Percentiles rank a stretch among this genome's conserved stretches.
phyloP scores from a whole-genome alignment of 2,113 vertebrate species.

The Zosterops borbonicus region DNA sequence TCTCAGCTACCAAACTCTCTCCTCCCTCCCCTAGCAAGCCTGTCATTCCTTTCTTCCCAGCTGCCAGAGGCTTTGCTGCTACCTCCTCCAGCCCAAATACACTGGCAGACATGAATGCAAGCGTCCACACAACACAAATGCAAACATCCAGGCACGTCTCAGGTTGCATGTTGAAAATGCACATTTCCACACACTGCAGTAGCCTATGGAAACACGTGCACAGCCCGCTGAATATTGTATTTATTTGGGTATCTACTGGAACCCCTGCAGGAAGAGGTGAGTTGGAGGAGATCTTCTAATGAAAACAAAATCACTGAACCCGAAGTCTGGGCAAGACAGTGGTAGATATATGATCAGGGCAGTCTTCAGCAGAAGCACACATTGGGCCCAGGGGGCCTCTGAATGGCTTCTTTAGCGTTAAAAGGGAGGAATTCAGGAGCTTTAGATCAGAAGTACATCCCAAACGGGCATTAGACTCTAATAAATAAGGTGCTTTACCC shows the following conservation, averaged over 20 bases:
- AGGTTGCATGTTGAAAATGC: not conserved
- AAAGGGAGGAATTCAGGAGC: conserved; percentile 30
- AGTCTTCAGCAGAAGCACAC: not conserved
- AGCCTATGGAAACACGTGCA: not conserved
- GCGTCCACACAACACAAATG: not conserved
- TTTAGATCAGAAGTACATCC: conserved; percentile 9
- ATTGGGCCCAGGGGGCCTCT: conserved; percentile 6
- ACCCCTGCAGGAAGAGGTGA: not conserved
- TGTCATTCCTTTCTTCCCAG: conserved; percentile 50
- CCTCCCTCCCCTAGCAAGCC: conserved; percentile 22
- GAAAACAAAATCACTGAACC: not conserved
- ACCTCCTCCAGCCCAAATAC: conserved; percentile 15
- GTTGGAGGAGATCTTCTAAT: not conserved
- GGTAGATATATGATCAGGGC: not conserved
- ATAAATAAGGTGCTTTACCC: conserved; percentile 38
- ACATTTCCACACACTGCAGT: not conserved
- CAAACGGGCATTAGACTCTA: not conserved
- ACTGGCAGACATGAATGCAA: not conserved
- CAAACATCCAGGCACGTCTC: not conserved
- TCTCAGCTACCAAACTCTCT: not conserved
- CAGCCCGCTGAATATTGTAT: not conserved
- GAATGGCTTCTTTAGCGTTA: not conserved
- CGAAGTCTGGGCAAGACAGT: not conserved
- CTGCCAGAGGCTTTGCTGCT: not conserved
- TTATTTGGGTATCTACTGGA: not conserved